Percentiles rank a stretch among this genome's conserved stretches.
Conservation (phyloP, 1,140 invertebrate species). For the Lanistes nyassanus region DNA sequence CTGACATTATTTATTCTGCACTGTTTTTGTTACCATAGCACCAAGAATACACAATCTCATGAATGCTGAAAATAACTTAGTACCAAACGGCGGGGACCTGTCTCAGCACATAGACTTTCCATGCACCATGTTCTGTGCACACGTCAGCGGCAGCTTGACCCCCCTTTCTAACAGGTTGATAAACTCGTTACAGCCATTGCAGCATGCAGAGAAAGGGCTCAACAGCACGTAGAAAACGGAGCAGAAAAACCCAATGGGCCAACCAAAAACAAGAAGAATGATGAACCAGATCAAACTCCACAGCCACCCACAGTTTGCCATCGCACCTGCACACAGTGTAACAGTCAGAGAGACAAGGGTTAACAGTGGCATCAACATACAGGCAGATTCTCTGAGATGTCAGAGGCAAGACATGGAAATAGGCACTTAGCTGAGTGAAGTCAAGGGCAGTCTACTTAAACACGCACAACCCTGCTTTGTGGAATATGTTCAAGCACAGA, state of each 20-base stretch:
- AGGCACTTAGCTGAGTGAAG: no score
- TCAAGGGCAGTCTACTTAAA: no score
- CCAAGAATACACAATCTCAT: no score
- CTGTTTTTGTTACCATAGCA: no score
- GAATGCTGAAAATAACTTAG: no score
- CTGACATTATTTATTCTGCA: no score
- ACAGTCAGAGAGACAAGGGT: no score
- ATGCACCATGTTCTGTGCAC: conserved; percentile 62
- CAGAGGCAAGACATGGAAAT: no score
- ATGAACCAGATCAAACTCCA: conserved; percentile 83
- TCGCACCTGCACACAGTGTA: conserved; percentile 26
- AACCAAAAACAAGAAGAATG: conserved; percentile 79
- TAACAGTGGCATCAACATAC: no score
- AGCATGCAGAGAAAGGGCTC: conserved; percentile 78
- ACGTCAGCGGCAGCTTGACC: conserved; percentile 62
- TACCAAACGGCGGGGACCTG: background rate
- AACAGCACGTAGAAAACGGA: conserved; percentile 80
- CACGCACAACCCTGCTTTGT: no score
- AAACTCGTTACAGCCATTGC: conserved; percentile 67
- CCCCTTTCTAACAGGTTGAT: conserved; percentile 61
- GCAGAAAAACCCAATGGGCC: conserved; percentile 79
- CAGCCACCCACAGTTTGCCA: conserved; percentile 59
- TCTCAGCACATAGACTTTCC: conserved; percentile 60
- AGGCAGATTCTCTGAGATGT: no score
- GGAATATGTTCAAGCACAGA: no score